Evolutionary conservation across 2,888 invertebrate species (phyloP), one percentile per base, ranked within the genome.

Genomic region (Orchesella flavescens): DNA sequence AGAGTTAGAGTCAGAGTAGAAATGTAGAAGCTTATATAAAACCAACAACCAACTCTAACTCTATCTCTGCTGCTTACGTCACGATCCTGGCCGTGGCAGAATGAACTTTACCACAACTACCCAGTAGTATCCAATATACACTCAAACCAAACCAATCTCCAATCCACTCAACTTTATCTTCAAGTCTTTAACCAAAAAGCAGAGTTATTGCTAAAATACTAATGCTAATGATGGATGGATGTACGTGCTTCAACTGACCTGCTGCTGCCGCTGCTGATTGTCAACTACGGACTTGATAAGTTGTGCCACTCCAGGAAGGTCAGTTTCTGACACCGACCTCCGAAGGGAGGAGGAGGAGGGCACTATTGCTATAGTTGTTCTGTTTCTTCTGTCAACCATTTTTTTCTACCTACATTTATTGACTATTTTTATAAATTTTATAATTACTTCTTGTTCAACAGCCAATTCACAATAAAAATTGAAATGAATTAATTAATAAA

Each of bases 321-420:
- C 87, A 66, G 69, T 59, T 72, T 88, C 87, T 44, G 86, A 81
- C 61, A 86, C 85, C 15, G 87, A 86, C 59, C 87, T 86, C 63
- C 88, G 79, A 15, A 86, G 72, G 24, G 83, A 71, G 34, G 34
- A 34, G 34, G 34, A 34, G 72, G 85, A 80, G n/a, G 85, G 81
- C 57, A 86, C 82, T 12, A 87, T 73, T 15, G 87, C 86, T 57
- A 87, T 87, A 21, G 87, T 87, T 1, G 74, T 68, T 57, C 87
- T 80, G 68, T 85, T 77, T 21, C 83, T 76, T 44, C 85, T 57
- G 55, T 81, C 71, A 68, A 83, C 84, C 85, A 85, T 86, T 55
- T 65, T 84, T 34, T 34, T 34, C 2, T 34, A 7, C 7, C 34
- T 34, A 34, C 7, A n/a, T n/a, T n/a, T n/a, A 68, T 44, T 72